phyloP scores from a whole-genome alignment of 2,888 invertebrate genomes.

The Opisthograptis luteolata region DNA sequence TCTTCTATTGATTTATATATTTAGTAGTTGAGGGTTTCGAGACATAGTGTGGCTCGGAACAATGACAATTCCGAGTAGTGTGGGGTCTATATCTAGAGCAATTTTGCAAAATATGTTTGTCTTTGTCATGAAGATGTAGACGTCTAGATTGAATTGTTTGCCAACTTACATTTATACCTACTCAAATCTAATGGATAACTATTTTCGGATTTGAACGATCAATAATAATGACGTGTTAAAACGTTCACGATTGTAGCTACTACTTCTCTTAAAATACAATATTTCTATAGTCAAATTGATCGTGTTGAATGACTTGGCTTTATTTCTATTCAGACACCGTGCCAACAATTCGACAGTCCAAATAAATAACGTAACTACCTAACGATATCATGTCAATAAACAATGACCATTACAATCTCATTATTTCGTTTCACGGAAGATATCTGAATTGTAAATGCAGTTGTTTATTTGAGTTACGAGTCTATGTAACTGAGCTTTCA shows the following conservation, averaged over 20 bases:
- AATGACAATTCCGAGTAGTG: no score
- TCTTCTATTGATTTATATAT: no score
- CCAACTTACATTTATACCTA: not conserved
- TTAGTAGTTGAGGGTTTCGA: no score
- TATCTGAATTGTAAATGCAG: slow-evolving; percentile 15
- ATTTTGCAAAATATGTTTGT: no score
- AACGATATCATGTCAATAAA: no score
- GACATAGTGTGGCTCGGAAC: no score
- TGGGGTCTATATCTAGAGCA: no score
- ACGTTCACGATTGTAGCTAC: slow-evolving; percentile 4
- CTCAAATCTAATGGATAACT: slow-evolving; percentile 11
- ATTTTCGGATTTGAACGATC: slow-evolving; percentile 9
- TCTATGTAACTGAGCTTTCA: slow-evolving; percentile 2
- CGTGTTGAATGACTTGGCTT: slow-evolving; percentile 1
- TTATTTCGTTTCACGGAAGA: slow-evolving; percentile 7
- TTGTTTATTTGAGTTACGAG: slow-evolving; percentile 1
- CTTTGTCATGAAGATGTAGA: no score
- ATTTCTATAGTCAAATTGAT: not conserved
- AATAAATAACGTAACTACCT: not conserved
- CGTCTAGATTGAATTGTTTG: no score
- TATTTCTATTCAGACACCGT: not conserved
- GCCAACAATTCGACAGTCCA: not conserved
- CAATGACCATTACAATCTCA: not conserved
- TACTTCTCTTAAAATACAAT: not conserved
- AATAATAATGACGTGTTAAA: slow-evolving; percentile 23